Conservation (phyloP, 2,113 vertebrate species). For the Micronycteris hirsuta region DNA sequence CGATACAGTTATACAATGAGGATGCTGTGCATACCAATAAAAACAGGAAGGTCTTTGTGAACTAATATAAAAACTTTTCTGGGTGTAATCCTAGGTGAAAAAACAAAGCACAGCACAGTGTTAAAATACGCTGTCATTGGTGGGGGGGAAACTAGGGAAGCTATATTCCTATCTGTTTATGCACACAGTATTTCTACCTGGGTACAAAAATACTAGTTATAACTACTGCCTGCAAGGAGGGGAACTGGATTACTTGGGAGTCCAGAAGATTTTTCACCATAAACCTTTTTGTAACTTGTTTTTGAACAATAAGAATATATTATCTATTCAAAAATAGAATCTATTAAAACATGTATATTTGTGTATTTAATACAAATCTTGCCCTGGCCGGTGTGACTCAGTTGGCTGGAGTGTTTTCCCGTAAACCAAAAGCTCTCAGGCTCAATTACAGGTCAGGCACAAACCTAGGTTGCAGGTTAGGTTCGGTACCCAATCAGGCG, state of each 20-base stretch:
- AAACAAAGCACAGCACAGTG: background rate
- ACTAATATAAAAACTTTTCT: background rate
- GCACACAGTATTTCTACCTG: background rate
- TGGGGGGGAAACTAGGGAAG: background rate
- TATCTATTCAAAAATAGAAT: constrained; percentile 25
- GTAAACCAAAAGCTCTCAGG: too few species aligned
- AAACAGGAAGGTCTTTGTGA: background rate
- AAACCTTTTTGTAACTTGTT: background rate
- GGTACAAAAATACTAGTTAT: background rate
- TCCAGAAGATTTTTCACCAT: background rate
- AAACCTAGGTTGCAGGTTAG: too few species aligned
- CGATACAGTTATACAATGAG: background rate
- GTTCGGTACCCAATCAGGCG: too few species aligned
- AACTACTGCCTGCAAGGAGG: background rate
- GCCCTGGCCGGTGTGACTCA: too few species aligned
- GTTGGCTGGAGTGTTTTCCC: too few species aligned
- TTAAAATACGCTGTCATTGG: background rate
- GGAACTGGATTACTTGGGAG: background rate
- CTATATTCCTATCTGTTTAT: background rate
- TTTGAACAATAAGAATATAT: background rate
- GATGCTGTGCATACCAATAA: background rate
- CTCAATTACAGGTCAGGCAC: too few species aligned
- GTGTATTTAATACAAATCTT: background rate
- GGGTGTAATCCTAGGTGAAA: background rate
- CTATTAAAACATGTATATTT: background rate